Percentiles rank a stretch among this genome's conserved stretches.
Evolutionary conservation across 2,888 invertebrate genomes (phyloP).

Genomic region (Plagodis pulveraria): DNA sequence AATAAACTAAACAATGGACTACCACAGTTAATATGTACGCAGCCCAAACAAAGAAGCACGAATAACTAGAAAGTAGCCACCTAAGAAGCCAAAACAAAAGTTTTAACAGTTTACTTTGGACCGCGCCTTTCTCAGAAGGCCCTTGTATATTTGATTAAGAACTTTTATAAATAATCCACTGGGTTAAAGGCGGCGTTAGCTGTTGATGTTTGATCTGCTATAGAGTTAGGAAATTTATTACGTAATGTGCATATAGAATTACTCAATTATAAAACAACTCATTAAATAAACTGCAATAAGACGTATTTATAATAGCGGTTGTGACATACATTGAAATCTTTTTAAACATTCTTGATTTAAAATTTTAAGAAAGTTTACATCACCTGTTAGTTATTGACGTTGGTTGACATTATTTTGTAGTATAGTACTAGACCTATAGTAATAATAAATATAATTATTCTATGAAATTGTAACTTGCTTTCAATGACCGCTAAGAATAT

Average conservation of each 20-base stretch:
- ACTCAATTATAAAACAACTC: too few relatives aligned
- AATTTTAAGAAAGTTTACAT: too few relatives aligned
- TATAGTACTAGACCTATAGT: too few relatives aligned
- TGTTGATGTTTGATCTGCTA: constrained; percentile 17
- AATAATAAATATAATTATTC: too few relatives aligned
- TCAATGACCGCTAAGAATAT: too few relatives aligned
- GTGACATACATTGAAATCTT: too few relatives aligned
- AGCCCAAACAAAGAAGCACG: constrained; percentile 53
- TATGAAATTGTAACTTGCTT: too few relatives aligned
- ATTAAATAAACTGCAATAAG: not conserved
- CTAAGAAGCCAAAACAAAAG: constrained; percentile 76
- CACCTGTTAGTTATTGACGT: too few relatives aligned
- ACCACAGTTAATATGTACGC: constrained; percentile 52
- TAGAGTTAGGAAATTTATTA: constrained; percentile 14
- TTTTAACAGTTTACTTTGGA: constrained; percentile 61
- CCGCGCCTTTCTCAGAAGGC: constrained; percentile 64
- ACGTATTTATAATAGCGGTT: too few relatives aligned
- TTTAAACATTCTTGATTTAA: too few relatives aligned
- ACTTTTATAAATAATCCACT: constrained; percentile 65
- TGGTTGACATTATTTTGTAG: too few relatives aligned
- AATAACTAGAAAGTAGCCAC: constrained; percentile 62
- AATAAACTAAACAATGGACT: constrained; percentile 22
- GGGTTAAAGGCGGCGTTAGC: constrained; percentile 12
- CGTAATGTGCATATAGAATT: not conserved
- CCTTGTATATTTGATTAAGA: constrained; percentile 70